Evolutionary conservation across 2,888 invertebrate species (phyloP), one percentile per base, ranked within the genome.

Genomic region (Alviniconcha strummeri): DNA sequence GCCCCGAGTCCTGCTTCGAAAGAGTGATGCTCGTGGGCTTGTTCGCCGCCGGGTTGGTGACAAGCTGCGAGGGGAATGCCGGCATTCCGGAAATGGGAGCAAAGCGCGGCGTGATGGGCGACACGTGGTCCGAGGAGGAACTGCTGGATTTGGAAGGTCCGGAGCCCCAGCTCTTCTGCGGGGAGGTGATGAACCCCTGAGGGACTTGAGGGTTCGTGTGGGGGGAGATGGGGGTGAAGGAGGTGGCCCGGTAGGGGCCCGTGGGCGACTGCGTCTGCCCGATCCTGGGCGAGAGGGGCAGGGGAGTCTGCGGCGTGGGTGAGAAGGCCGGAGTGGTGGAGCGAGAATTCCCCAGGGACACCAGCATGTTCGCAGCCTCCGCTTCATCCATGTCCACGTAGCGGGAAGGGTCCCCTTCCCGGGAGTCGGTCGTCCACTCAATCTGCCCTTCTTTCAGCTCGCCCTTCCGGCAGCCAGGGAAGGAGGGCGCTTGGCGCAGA

Each of bases 361-460:
- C 98, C 86, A 98, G 95, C 97, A 98, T 98, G 94, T 97, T 98
- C 79, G 98, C 98, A 85, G 98, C 98, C 94, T 99, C 98, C 1
- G 97, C 98, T 94, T 98, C 98, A 91, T 98, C 98, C 89, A 97
- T 97, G 94, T 98, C 98, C 94, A 97, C 97, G 84, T 97, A 95
- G 5, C 54, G 86, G 84, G 82, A 85, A 19, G 84, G 75, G 52
- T 85, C 85, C 74, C 77, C 83, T 11, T 86, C 86, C 11, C 84
- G 56, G 13, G 76, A 76, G 11, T 89, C 81, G 83, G 87, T 55
- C 93, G 98, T 80, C 88, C 98, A 97, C 90, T 96, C 96, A 81
- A 96, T 90, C 80, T 94, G 86, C 19, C 90, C 94, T 64, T 93
- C 93, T 83, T 93, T 93, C 84, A 93, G 84, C 54, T 91, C 91